phyloP scores from a whole-genome alignment of 2,113 vertebrate species.

The Pseudolaguvia tuberculata region DNA sequence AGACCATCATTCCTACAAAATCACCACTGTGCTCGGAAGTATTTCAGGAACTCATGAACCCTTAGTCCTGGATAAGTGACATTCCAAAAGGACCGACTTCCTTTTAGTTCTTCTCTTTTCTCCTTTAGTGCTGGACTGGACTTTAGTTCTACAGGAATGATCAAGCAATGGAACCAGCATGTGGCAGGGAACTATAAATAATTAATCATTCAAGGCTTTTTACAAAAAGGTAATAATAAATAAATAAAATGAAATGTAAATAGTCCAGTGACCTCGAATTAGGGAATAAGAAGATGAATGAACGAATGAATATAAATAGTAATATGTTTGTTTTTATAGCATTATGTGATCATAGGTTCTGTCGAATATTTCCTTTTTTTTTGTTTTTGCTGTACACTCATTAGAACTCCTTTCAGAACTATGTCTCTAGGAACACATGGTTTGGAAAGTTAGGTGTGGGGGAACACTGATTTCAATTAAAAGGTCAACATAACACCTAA shows the following conservation, averaged over 20 bases:
- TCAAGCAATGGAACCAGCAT: background rate
- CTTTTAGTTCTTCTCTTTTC: background rate
- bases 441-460: no score
- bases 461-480: no score
- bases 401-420: no score
- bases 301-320: background rate
- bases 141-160: background rate
- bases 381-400: background rate
- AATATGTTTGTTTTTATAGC: background rate
- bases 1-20: conserved; percentile 1
- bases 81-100: conserved; percentile 36
- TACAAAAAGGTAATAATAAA: background rate
- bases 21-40: conserved; percentile 15
- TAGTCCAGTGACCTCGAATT: no score
- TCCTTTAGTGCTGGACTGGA: background rate
- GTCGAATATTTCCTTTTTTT: background rate
- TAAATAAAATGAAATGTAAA: no score
- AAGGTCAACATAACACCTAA: no score
- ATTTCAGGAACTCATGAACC: conserved; percentile 38
- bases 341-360: background rate
- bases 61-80: conserved; percentile 24
- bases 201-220: no score
- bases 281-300: no score
- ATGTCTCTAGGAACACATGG: no score
- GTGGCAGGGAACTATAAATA: background rate